Evolutionary conservation across 2,888 invertebrate genomes (phyloP).

Genomic region (Phrixothrix hirtus): DNA sequence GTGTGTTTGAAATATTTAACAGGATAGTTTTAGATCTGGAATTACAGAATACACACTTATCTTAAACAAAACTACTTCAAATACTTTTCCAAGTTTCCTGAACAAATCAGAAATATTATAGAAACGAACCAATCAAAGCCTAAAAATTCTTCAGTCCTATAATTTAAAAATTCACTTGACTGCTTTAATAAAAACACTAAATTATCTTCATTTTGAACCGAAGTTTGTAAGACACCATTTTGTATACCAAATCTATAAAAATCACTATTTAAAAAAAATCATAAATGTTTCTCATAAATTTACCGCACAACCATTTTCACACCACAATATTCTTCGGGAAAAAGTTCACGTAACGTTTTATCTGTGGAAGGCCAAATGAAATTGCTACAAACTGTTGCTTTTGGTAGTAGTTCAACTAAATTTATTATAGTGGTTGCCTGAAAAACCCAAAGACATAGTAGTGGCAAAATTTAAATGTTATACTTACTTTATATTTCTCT

Average conservation of each 20-base stretch:
- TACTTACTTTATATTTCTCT: conserved; percentile 27
- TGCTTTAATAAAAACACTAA: conserved; percentile 35
- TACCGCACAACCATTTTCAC: conserved; percentile 18
- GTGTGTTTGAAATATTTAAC: conserved; percentile 29
- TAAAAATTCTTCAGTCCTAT: conserved; percentile 31
- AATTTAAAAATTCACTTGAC: conserved; percentile 30
- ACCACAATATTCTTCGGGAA: conserved; percentile 27
- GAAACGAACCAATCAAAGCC: conserved; percentile 40
- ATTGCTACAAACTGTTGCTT: conserved; percentile 13
- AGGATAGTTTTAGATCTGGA: conserved; percentile 30
- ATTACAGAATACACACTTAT: neutral
- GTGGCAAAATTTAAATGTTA: neutral
- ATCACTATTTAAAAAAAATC: neutral
- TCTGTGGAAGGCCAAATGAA: conserved; percentile 24
- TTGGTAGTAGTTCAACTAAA: conserved; percentile 17
- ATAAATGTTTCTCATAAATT: neutral
- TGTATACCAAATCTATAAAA: conserved; percentile 35
- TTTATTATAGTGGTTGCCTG: conserved; percentile 10
- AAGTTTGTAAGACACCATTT: conserved; percentile 29
- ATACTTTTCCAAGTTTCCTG: conserved; percentile 34
- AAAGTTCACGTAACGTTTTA: conserved; percentile 13
- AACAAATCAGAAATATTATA: conserved; percentile 34
- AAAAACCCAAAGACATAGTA: neutral
- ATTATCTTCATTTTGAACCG: conserved; percentile 27
- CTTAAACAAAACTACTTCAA: too few relatives aligned